A percentile compares a stretch with the other conserved stretches of the same genome.
These are phyloP conservation scores for Panopea generosa DNA, from an alignment of 2,888 invertebrate species.

Conservation along the genomic window DNA sequence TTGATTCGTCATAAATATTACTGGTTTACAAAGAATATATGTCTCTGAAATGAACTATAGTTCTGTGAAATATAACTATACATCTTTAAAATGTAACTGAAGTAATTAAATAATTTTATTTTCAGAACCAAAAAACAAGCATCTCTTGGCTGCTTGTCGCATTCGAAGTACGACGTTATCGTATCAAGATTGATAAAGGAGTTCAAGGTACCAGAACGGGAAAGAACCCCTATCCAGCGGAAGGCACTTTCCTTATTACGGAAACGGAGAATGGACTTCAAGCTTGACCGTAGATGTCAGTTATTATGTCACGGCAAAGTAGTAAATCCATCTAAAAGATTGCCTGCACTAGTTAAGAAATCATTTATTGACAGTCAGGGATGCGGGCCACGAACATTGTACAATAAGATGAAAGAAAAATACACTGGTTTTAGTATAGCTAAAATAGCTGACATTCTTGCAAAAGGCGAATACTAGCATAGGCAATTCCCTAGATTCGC, in stretches of 20 bases:
- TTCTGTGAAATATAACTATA: no score
- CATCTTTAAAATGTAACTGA: no score
- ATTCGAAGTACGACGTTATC: conserved; percentile 11
- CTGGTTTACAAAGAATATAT: no score
- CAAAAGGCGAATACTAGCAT: conserved; percentile 14
- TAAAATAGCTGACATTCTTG: conserved; percentile 8
- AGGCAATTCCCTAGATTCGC: conserved; percentile 13
- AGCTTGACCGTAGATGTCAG: background rate
- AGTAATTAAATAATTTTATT: no score
- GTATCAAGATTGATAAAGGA: conserved; percentile 9
- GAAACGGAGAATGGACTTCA: conserved; percentile 4
- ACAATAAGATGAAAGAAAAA: conserved; percentile 26
- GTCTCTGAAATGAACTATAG: no score
- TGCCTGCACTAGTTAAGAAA: conserved; percentile 9
- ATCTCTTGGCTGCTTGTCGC: conserved; percentile 6
- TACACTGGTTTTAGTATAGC: conserved; percentile 25
- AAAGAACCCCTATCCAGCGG: conserved; percentile 15
- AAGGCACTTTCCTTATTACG: conserved; percentile 1
- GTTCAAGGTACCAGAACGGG: conserved; percentile 18
- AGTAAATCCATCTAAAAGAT: conserved; percentile 13
- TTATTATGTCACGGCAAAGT: conserved; percentile 31
- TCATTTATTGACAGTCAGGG: conserved; percentile 18
- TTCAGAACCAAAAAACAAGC: background rate
- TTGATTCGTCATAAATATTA: no score
- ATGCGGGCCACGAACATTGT: conserved; percentile 26